Conservation (phyloP, 1,140 invertebrate genomes). For the Vollenhovia emeryi region DNA sequence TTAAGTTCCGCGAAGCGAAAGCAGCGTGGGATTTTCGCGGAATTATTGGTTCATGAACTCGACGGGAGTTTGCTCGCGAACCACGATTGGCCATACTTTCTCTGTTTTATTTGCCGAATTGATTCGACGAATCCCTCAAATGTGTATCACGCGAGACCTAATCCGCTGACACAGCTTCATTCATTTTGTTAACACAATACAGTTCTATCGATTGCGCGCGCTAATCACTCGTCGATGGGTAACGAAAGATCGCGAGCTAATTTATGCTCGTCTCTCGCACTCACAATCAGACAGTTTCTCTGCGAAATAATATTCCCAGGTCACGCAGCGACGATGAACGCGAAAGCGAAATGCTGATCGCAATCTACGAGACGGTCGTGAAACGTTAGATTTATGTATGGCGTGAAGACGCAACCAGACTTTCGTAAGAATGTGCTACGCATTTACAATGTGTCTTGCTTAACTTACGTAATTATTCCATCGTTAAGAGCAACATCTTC, state of each 20-base stretch:
- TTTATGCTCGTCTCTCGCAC: neutral
- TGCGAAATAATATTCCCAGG: conserved; percentile 16
- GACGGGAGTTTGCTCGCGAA: conserved; percentile 22
- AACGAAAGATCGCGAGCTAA: conserved; percentile 10
- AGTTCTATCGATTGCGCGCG: neutral
- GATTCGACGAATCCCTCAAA: conserved; percentile 21
- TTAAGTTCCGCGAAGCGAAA: conserved; percentile 53
- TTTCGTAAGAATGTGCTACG: conserved; percentile 56
- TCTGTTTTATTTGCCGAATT: conserved; percentile 26
- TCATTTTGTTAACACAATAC: neutral
- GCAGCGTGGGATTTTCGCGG: conserved; percentile 64
- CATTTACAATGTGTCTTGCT: neutral
- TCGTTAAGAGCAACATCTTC: neutral
- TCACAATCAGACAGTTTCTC: neutral
- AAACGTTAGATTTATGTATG: conserved; percentile 48
- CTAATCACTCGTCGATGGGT: neutral
- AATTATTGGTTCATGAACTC: conserved; percentile 73
- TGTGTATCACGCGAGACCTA: conserved; percentile 13
- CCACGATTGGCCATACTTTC: conserved; percentile 9
- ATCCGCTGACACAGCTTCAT: conserved; percentile 42
- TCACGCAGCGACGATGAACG: conserved; percentile 23
- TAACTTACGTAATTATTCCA: conserved; percentile 24
- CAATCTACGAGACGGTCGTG: conserved; percentile 33
- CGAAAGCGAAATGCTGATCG: conserved; percentile 63
- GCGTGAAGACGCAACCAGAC: conserved; percentile 16